Base-by-base conservation (phyloP, 1,140 invertebrate genomes). In the Lamellibrachia luymesi region DNA sequence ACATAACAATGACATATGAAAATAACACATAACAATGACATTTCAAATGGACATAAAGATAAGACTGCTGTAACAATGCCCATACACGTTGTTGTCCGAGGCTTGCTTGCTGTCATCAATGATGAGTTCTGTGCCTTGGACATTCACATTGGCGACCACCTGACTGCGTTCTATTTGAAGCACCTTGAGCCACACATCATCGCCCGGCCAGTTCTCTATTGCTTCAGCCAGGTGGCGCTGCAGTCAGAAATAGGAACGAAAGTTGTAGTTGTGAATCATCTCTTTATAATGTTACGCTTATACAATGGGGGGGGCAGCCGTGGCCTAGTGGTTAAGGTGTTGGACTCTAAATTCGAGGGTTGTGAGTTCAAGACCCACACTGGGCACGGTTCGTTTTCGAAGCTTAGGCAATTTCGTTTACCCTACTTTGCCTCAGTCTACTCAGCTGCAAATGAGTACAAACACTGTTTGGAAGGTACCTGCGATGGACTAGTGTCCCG, bases 121-220 rank as follows among this genome's bases (percentile, higher is more conserved):
- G 4, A 93, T 92, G 49, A 94, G 91, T 80, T 93, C 52, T n/a
- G 27, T 49, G 50, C 92, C 93, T 50, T 90, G 7, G 64, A 94
- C 6, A 56, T 94, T 92, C 27, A 94, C 89, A 27, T 92, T 93
- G 13, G 90, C 94, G 17, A 94, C 80, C 4, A 93, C 56, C 8
- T 92, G 50, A 92, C 93, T 92, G 50, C 92, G 93, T 50, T 94
- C 94, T 89, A 94, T 94, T 27, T 92, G 92, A 50, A 90, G 91
- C 17, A 94, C 38, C 64, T 93, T 94, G 92, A 64, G 51, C 94
- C 94, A 94, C 7, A 93, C 92, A 8, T 93, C 80, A 10, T 80
- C 64, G 0, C 64, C 13, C 17, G 64, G 64, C 64, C 64, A 80
- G 13, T 6, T 90, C 49, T 52, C 90, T 64, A 93, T 51, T 5